Evolutionary conservation across 2,113 vertebrate species (phyloP), one percentile per base, ranked within the genome.

Genomic region (Felis chaus): DNA sequence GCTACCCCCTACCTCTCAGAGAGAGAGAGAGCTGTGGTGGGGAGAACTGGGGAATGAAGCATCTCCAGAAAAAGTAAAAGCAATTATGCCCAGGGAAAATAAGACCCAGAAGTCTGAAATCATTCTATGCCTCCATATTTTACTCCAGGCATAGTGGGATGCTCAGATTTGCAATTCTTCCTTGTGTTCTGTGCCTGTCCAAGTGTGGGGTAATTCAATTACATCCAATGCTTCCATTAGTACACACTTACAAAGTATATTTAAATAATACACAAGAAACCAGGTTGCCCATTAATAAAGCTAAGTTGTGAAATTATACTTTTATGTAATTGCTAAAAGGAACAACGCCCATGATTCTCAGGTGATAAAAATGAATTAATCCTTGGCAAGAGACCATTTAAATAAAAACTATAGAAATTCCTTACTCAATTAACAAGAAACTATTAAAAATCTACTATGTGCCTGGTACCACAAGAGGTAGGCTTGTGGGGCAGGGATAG

Each of bases 131-230:
- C 81, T 76, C 57, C 29, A n/a, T 71, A 94, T 74, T 74, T 80
- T 66, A 79, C 81, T 94, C 36, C 36, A 18, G 36, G 55, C 76
- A 82, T 48, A 33, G n/a, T 57, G 53, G 33, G 66, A 73, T 61
- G 91, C 69, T 71, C 50, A 18, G 45, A 66, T 81, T 41, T 88
- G 29, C 68, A 73, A 82, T 86, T 91, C 48, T 13, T 86, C 66
- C 53, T 92, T 5, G 0, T 36, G 73, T 39, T 91, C 82, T 73
- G 61, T 71, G 73, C 48, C 91, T 1, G 0, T 68, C 89, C 95
- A 89, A 69, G 33, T 89, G 57, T 91, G 33, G 53, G 88, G 29
- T 91, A 33, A 95, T 68, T 96, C 76, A 94, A 48, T 93, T 89
- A 82, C 4, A 73, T 55, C 80, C 29, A 10, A 19, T 2, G 27